Evolutionary conservation across 1,140 invertebrate species (phyloP), one percentile per base, ranked within the genome.

Genomic region (Pomacea maculata): DNA sequence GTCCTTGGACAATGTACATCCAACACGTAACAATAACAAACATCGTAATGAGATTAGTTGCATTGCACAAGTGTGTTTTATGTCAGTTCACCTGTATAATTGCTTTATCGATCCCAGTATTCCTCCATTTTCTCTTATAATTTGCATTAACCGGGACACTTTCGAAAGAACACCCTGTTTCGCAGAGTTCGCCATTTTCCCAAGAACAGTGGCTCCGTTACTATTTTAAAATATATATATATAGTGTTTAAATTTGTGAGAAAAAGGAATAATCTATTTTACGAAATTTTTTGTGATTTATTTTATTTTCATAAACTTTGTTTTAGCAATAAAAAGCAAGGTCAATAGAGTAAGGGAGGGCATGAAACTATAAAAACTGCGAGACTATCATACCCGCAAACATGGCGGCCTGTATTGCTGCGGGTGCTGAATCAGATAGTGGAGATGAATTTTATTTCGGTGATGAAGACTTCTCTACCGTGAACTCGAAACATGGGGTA

Each of bases 121-220:
- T n/a, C 96, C 96, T 71, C 96, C 96, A 92, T 96, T 94, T 73
- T 95, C 93, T 85, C 93, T 93, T 83, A 97, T 93, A 61, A 95
- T 94, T 80, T 93, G 92, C 68, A 94, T 93, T 14, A 96, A 90
- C 82, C 92, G 94, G 0, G 85, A 86, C 54, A 96, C 11, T 92
- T 96, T 97, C 89, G 34, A 45, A 45, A 45, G 34, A 45, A 45
- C 34, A 45, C 3, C 6, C 34, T 2, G 34, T 45, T 45, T 97
- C 94, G 0, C 97, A 85, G 15, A 94, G 80, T 93, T 93, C 45
- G 93, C 92, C 93, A 95, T 94, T 61, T 61, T 61, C 57, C 11
- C 11, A 61, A 11, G 57, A 6, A 61, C 57, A 9, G 57, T 17
- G 8, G 57, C 11, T 45, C 34, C 34, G 34, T 61, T 14, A 61